phyloP scores from a whole-genome alignment of 1,140 invertebrate species.

The Bombus balteatus region DNA sequence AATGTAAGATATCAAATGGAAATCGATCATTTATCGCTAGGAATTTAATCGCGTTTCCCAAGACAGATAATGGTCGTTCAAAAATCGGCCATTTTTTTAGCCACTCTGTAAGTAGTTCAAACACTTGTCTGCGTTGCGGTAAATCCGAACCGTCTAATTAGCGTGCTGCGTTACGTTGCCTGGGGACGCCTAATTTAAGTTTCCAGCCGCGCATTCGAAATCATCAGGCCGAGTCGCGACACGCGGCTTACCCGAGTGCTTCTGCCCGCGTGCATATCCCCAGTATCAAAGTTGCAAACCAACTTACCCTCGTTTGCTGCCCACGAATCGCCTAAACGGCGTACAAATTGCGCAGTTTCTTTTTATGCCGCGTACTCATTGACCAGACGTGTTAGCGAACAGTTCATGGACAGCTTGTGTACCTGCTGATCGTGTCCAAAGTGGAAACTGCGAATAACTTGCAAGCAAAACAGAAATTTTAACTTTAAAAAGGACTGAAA shows the following conservation, averaged over 20 bases:
- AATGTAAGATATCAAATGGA: not conserved
- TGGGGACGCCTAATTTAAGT: constrained; percentile 48
- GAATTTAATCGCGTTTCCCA: not conserved
- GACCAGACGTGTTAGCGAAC: not conserved
- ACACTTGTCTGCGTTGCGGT: constrained; percentile 30
- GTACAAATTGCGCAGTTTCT: not conserved
- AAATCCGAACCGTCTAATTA: constrained; percentile 50
- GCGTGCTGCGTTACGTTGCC: constrained; percentile 35
- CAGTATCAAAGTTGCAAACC: constrained; percentile 12
- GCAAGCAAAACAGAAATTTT: too few species aligned
- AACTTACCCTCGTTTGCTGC: not conserved
- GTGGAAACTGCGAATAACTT: too few species aligned
- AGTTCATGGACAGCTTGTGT: not conserved
- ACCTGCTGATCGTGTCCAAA: not conserved
- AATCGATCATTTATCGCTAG: not conserved
- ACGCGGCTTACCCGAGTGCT: not conserved
- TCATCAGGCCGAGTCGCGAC: constrained; percentile 1
- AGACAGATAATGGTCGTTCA: not conserved
- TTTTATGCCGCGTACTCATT: not conserved
- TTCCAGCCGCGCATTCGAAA: constrained; percentile 19
- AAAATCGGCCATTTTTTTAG: constrained; percentile 31
- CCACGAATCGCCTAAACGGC: not conserved
- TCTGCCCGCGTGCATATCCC: not conserved
- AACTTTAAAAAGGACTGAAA: too few species aligned
- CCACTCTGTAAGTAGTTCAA: constrained; percentile 25